Conservation (phyloP, 2,888 invertebrate genomes). For the Exocentrus adspersus region DNA sequence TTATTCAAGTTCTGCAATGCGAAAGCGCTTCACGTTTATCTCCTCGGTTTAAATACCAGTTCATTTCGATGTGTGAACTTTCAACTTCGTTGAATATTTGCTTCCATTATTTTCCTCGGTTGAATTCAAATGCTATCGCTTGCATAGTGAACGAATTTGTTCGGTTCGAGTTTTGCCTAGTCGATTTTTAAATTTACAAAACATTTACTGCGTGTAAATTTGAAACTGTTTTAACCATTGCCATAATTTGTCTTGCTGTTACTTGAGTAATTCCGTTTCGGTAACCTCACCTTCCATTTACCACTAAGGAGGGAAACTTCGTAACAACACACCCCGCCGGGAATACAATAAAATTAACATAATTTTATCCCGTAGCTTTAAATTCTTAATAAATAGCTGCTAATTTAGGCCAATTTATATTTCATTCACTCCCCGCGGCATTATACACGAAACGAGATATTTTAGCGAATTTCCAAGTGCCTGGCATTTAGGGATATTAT, state of each 20-base stretch:
- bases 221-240: background rate
- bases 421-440: constrained; percentile 3
- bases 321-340: background rate
- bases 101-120: background rate
- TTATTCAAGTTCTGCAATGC: too few species aligned
- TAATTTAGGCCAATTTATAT: constrained; percentile 8
- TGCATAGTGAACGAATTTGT: too few species aligned
- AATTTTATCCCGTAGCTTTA: constrained; percentile 1
- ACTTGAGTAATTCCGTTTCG: background rate
- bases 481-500: background rate
- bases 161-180: too few species aligned
- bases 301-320: background rate
- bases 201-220: too few species aligned
- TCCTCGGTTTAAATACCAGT: constrained; percentile 6
- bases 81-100: constrained; percentile 10
- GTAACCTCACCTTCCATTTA: background rate
- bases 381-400: constrained; percentile 6
- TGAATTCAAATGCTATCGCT: background rate
- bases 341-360: background rate
- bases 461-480: constrained; percentile 1
- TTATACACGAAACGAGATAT: background rate
- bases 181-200: background rate
- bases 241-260: background rate
- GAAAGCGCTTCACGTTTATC: background rate
- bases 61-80: constrained; percentile 2